These are phyloP conservation scores for Lepisosteus osseus DNA, from an alignment of 2,113 vertebrate genomes.

Conservation along the genomic window DNA sequence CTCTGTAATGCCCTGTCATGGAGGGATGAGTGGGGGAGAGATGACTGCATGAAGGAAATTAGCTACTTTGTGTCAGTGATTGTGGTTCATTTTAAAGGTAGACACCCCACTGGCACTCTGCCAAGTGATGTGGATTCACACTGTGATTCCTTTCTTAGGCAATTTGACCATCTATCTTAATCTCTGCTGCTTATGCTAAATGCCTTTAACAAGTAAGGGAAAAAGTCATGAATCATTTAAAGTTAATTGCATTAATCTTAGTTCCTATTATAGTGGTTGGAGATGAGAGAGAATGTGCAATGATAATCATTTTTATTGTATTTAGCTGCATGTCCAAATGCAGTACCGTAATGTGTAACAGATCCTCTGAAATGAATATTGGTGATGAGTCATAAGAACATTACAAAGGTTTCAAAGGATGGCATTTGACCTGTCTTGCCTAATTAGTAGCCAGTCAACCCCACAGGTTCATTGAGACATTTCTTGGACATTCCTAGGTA, in stretches of 20 bases:
- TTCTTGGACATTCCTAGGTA: too few species aligned
- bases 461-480: too few species aligned
- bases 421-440: too few species aligned
- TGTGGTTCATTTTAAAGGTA: background rate
- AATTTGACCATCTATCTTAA: slow-evolving; percentile 10
- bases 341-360: too few species aligned
- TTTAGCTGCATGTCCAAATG: too few species aligned
- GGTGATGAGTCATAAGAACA: too few species aligned
- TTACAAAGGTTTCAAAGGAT: too few species aligned
- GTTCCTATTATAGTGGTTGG: background rate
- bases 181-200: background rate
- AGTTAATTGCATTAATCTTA: background rate
- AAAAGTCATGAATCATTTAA: background rate
- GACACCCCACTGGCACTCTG: slow-evolving; percentile 1
- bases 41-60: background rate
- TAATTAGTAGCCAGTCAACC: too few species aligned
- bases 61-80: background rate
- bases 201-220: background rate
- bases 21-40: background rate
- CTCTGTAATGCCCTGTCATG: background rate
- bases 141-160: background rate
- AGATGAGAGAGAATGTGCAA: too few species aligned
- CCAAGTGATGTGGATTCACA: background rate
- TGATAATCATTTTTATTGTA: too few species aligned
- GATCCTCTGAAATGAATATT: too few species aligned